Conservation (phyloP, 1,140 invertebrate species). For the Drosophila tristis region DNA sequence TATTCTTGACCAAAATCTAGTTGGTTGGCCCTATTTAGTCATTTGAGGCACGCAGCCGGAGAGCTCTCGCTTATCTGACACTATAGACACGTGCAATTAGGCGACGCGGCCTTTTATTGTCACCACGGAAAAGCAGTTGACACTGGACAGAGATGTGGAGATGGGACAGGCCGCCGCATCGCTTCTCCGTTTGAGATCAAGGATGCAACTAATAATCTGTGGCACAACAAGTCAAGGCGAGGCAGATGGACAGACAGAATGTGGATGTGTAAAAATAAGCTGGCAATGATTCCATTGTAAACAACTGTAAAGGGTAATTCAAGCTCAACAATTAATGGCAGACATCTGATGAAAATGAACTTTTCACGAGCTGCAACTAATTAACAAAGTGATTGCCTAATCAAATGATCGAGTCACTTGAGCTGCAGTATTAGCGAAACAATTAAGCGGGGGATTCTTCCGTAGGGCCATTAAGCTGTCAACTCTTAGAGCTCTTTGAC, state of each 20-base stretch:
- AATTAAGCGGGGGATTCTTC: conserved; percentile 32
- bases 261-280: conserved; percentile 29
- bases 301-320: conserved; percentile 47
- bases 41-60: conserved; percentile 25
- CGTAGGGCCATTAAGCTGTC: conserved; percentile 37
- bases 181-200: conserved; percentile 70
- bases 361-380: conserved; percentile 53
- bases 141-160: conserved; percentile 39
- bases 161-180: conserved; percentile 14
- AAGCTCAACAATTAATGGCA: conserved; percentile 32
- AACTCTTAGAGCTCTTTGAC: conserved; percentile 1
- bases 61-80: conserved; percentile 28
- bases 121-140: conserved; percentile 59
- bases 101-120: conserved; percentile 32
- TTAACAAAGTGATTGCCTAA: conserved; percentile 42
- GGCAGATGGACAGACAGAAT: neutral
- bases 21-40: conserved; percentile 24
- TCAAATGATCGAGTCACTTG: conserved; percentile 23
- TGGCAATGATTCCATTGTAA: conserved; percentile 26
- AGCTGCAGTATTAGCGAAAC: conserved; percentile 37
- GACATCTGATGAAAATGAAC: conserved; percentile 35
- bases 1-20: conserved; percentile 52
- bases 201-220: conserved; percentile 57
- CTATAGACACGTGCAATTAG: conserved; percentile 57
- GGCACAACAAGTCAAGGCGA: conserved; percentile 44